A percentile compares a stretch with the other conserved stretches of the same genome.
phyloP scores from a whole-genome alignment of 2,797 vertebrate species.

The Hirundo rustica region DNA sequence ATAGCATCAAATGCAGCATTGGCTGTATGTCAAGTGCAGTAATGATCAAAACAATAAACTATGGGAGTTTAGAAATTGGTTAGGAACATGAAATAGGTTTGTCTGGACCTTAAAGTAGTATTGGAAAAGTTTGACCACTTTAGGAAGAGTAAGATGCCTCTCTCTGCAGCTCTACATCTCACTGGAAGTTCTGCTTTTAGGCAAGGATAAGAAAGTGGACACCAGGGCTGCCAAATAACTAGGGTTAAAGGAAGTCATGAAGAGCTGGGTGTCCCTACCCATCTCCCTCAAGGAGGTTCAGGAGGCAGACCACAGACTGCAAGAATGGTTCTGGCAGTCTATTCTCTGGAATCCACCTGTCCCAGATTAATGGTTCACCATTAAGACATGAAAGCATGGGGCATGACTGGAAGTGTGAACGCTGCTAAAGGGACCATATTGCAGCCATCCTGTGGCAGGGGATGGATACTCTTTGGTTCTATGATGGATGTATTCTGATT shows the following conservation, averaged over 20 bases:
- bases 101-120: not conserved
- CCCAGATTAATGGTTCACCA: not conserved
- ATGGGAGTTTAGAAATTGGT: not conserved
- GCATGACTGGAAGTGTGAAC: not conserved
- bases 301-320: not conserved
- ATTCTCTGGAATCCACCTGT: not conserved
- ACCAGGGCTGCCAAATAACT: not conserved
- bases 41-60: not conserved
- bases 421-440: not conserved
- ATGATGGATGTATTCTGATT: not conserved
- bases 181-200: not conserved
- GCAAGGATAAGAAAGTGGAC: not conserved
- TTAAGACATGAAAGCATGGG: not conserved
- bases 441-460: not conserved
- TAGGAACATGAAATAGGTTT: not conserved
- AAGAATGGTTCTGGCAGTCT: not conserved
- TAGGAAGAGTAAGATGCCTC: not conserved
- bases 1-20: not conserved
- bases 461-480: not conserved
- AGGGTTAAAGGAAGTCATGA: not conserved
- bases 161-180: not conserved
- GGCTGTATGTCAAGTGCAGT: not conserved
- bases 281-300: not conserved
- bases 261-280: not conserved
- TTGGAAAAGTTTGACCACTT: not conserved